Base-by-base conservation (phyloP, 2,113 vertebrate species). In the Sinocyclocheilus anophthalmus region DNA sequence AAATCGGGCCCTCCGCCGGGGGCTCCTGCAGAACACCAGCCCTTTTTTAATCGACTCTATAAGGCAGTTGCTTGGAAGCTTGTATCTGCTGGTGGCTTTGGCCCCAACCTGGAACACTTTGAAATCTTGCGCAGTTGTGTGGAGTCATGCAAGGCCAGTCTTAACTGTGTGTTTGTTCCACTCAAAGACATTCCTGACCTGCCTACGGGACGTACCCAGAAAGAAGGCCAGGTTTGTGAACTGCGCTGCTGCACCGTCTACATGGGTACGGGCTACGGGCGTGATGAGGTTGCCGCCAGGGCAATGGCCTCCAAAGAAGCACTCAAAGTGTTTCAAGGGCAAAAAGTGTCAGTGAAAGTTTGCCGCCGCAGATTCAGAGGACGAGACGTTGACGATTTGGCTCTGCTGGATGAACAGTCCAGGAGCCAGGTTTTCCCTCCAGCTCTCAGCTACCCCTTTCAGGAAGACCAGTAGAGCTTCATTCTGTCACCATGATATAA, bases 11-110 rank as follows among this genome's bases (percentile, higher is more conserved):
- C 93, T 9, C 63, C 57, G 0, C 91, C 93, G 0, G 93, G 94
- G 85, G 94, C 95, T 1, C 93, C 96, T 0, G 96, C 96, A 30
- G 95, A 98, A 86, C 96, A 97, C 81, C 98, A 99, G 0, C 95
- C 97, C 76, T 99, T 99, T 92, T 99, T 98, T 91, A 99, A 99
- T 88, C 97, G 97, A 91, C 95, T 99, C 1, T 99, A 99, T 93
- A 99, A 99, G 92, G 96, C 97, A 0, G 97, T 99, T 87, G 97
- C 97, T 0, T 99, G 98, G 98, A 99, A 98, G 91, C 89, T 99
- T 89, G 98, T 99, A 76, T 97, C 97, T 10, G 97, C 96, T 0
- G 97, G 98, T 39, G 98, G 98, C 70, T 98, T 98, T 77, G 97
- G 97, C 20, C 96, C 96, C 48, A 98, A 89, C 20, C 91, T 98